Conservation (phyloP, 2,113 vertebrate genomes). For the Antechinus stuartii region DNA sequence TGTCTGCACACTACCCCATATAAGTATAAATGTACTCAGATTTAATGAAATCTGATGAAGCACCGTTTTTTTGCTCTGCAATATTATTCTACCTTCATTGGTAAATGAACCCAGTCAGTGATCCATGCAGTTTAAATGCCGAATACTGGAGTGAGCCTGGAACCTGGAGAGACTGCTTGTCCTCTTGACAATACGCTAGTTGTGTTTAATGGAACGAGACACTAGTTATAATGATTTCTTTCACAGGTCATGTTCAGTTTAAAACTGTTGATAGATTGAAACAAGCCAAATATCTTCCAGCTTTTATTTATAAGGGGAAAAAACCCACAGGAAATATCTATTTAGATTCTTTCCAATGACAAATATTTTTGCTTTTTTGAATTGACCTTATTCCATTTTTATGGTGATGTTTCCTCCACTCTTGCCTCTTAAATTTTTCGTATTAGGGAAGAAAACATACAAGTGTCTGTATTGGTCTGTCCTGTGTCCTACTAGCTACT, state of each 20-base stretch:
- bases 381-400: constrained; percentile 7
- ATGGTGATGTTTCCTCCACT: neutral
- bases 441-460: neutral
- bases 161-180: constrained; percentile 83
- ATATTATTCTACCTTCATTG: constrained; percentile 87
- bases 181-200: constrained; percentile 88
- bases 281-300: constrained; percentile 83
- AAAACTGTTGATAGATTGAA: constrained; percentile 85
- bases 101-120: constrained; percentile 87
- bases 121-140: constrained; percentile 86
- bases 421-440: neutral
- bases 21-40: constrained; percentile 73
- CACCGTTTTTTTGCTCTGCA: constrained; percentile 85
- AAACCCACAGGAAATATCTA: constrained; percentile 9
- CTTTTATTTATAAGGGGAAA: constrained; percentile 74
- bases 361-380: constrained; percentile 39
- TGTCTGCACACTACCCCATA: constrained; percentile 64
- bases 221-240: constrained; percentile 87
- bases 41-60: constrained; percentile 87
- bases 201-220: constrained; percentile 90
- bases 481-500: constrained; percentile 49
- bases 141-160: constrained; percentile 84
- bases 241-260: constrained; percentile 88
- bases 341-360: constrained; percentile 25
- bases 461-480: constrained; percentile 56